Conservation (phyloP, 2,888 invertebrate species). For the Protodeltote pygarga region DNA sequence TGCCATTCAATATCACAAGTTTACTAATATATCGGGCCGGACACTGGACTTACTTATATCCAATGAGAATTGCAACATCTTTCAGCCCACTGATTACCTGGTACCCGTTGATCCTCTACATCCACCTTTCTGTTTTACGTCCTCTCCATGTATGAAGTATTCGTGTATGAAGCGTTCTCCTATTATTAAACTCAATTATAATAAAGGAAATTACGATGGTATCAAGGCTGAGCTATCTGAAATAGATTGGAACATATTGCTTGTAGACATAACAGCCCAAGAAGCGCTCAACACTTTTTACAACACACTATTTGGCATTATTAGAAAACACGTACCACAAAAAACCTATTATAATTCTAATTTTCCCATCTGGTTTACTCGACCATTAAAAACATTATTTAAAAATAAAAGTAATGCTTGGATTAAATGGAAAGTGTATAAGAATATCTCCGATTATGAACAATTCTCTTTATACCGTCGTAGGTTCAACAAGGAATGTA, state of each 20-base stretch:
- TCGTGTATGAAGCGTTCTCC: background rate
- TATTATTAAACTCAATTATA: background rate
- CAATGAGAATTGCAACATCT: background rate
- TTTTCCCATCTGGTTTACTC: background rate
- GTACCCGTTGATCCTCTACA: background rate
- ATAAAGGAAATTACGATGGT: background rate
- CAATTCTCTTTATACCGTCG: background rate
- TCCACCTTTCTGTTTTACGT: background rate
- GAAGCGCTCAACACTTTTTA: too few species aligned
- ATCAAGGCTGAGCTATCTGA: background rate
- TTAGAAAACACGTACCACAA: too few species aligned
- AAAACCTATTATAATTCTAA: too few species aligned
- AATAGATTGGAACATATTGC: background rate
- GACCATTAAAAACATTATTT: background rate
- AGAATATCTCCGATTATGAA: background rate
- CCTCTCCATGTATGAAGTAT: background rate
- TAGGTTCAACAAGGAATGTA: background rate
- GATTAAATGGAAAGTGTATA: constrained; percentile 3
- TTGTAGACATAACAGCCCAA: too few species aligned
- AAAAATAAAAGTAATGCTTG: constrained; percentile 6
- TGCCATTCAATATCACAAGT: background rate
- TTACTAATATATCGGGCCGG: background rate
- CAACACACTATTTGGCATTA: too few species aligned
- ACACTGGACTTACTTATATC: constrained; percentile 1
- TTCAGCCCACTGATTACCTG: background rate